Base-by-base conservation (phyloP, 2,888 invertebrate species). In the Cartodere bifasciata region DNA sequence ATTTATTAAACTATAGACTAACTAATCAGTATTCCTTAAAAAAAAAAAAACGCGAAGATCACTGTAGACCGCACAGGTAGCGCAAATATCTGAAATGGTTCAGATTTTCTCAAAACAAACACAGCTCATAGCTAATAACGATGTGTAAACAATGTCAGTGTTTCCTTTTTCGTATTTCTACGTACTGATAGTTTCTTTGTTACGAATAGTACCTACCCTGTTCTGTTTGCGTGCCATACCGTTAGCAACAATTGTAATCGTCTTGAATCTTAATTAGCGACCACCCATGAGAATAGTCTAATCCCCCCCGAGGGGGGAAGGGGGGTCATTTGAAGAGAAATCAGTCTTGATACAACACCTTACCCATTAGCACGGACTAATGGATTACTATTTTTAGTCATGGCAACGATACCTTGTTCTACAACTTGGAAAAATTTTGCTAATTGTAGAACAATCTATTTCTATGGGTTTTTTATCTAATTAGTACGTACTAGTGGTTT, bases 261-360 rank as follows among this genome's bases (percentile, higher is more conserved):
- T 55, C 53, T 53, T 59, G 60, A 62, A 60, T 62, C 58, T 60
- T 62, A 62, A 62, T 62, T 62, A 62, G 60, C 53, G 60, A 54
- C 61, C 61, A 62, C 61, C 61, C 61, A 59, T 49, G 55, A 56
- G 55, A 49, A 53, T 54, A 54, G 55, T 53, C 55, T 55, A 52
- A 53, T 51, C 52, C 52, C 37, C 34, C 28, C 39, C 39, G 49
- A 45, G 45, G 40, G 46, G 41, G 34, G 28, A 20, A 38, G 44
- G 41, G 47, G 46, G 40, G 20, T 7, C 20, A 7, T 7, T 20
- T 20, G 42, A 42, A 50, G 48, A 53, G 53, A 53, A 53, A 54
- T 54, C 53, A 50, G 52, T 53, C 54, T 52, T 53, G 45, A 48
- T 48, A 47, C 51, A 54, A 56, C 56, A 56, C 56, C 51, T 55